Percentiles rank a stretch among this genome's conserved stretches.
Evolutionary conservation across 2,888 invertebrate genomes (phyloP).

Genomic region (Apoderus coryli): DNA sequence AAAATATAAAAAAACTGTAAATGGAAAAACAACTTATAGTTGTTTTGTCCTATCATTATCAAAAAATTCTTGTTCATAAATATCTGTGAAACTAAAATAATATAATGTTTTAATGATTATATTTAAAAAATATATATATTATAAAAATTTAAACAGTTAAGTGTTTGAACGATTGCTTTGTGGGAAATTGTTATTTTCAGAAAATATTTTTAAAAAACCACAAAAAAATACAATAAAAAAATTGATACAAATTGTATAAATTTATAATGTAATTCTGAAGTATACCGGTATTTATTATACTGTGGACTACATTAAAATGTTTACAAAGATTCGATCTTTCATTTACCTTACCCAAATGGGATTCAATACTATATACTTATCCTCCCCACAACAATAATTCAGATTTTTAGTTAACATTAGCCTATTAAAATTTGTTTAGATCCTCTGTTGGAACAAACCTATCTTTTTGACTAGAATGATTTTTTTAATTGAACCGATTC

Average conservation of each 20-base stretch:
- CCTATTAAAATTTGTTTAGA: no score
- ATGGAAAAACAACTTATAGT: no score
- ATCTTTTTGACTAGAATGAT: no score
- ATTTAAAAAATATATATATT: no score
- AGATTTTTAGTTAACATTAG: no score
- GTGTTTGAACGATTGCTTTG: conserved; percentile 38
- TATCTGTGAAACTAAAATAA: conserved; percentile 34
- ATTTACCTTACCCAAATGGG: neutral
- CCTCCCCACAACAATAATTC: no score
- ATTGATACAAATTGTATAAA: no score
- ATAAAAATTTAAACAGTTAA: conserved; percentile 33
- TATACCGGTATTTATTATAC: conserved; percentile 41
- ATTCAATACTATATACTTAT: no score
- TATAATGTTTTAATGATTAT: conserved; percentile 32
- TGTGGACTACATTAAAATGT: conserved; percentile 35
- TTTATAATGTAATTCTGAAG: conserved; percentile 41
- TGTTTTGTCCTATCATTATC: no score
- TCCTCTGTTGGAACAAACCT: no score
- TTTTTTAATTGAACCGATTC: no score
- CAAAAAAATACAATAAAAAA: conserved; percentile 36
- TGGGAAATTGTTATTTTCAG: conserved; percentile 41
- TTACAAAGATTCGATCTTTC: conserved; percentile 23
- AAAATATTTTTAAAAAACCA: conserved; percentile 37
- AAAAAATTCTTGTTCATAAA: conserved; percentile 33
- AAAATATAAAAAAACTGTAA: no score